Conservation (phyloP, 2,113 vertebrate genomes). For the Clarias magur region DNA sequence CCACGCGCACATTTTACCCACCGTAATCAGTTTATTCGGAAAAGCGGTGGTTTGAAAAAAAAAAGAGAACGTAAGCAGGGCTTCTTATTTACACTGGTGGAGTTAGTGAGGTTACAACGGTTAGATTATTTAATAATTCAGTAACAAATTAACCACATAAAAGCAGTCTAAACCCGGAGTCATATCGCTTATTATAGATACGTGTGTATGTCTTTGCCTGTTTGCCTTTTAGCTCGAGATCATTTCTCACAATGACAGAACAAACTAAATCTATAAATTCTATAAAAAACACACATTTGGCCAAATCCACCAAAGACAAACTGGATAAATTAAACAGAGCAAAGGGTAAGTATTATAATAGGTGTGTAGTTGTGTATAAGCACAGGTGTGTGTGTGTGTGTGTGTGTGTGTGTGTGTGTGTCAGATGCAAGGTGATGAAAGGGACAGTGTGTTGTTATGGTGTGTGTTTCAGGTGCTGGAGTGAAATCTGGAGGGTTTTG, state of each 20-base stretch:
- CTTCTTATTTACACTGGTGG: background rate
- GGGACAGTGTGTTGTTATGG: background rate
- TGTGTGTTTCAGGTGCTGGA: constrained; percentile 65
- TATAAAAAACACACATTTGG: constrained; percentile 44
- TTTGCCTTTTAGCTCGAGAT: background rate
- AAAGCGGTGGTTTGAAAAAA: background rate
- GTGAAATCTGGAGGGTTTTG: constrained; percentile 76
- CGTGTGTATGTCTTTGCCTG: background rate
- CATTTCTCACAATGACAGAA: constrained; percentile 53
- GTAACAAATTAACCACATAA: background rate
- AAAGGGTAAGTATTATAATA: constrained; percentile 61
- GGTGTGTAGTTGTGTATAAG: background rate
- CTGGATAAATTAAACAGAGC: constrained; percentile 71
- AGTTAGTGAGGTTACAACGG: background rate
- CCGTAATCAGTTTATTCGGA: background rate
- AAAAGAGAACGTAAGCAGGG: background rate
- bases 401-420: background rate
- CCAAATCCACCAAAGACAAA: constrained; percentile 69
- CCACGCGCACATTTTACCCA: background rate
- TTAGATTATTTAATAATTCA: background rate
- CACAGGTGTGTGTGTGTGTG: background rate
- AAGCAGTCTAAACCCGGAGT: background rate
- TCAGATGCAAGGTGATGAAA: background rate
- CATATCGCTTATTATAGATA: background rate
- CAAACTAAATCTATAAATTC: background rate